Evolutionary conservation across 2,888 invertebrate species (phyloP), one percentile per base, ranked within the genome.

Genomic region (Tetrapedia diversipes): DNA sequence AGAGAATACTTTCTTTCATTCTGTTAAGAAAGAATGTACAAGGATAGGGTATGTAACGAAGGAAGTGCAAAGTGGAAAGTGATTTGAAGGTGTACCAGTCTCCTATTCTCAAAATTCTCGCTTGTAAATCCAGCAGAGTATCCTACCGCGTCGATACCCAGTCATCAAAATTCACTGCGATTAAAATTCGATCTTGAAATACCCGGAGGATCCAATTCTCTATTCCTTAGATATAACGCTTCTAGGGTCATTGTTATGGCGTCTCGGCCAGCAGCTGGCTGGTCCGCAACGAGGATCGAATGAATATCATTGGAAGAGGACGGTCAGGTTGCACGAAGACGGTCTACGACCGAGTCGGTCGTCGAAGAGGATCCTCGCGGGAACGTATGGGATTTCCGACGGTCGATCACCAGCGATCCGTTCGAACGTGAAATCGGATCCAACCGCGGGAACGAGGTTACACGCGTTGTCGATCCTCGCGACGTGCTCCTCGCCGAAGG

Each of bases 311-410:
- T 29, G 59, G n/a, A 51, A 24, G 24, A 27, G 56, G 22, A 57
- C 68, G 70, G 59, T 80, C 74, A 61, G 57, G 65, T 84, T 80
- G 72, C 82, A 67, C 19, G 57, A 47, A 57, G 66, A 65, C 19
- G 29, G 45, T 43, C 43, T 19, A 19, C 24, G 59, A 22, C 60
- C 59, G 76, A 61, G 74, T 51, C 63, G 66, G 51, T 16, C 68
- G 24, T 45, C 43, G 68, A 83, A 85, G 81, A 75, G 74, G 77
- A 86, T 87, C 82, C 84, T 81, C 83, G 80, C 82, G 85, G 82
- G 84, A 85, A 86, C 79, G 79, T 80, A 83, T 84, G 86, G 68
- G 79, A 86, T 87, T 87, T 81, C 83, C 81, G 63, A 69, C 69
- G 80, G 71, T 79, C 83, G 81, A 80, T 85, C 85, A 78, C 73